Evolutionary conservation across 2,797 vertebrate genomes (phyloP).

Genomic region (Girardinus metallicus): DNA sequence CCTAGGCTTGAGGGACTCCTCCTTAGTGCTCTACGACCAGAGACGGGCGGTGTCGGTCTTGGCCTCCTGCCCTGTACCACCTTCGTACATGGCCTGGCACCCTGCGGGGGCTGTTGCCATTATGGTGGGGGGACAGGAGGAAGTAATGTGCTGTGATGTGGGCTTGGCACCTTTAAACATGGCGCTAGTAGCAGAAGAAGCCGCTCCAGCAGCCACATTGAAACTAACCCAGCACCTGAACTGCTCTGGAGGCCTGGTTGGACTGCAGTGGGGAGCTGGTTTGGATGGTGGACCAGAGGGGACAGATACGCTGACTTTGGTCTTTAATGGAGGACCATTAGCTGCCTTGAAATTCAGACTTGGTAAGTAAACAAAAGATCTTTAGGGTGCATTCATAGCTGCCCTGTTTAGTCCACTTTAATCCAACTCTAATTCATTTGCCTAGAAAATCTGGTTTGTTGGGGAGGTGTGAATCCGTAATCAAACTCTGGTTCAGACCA

Average conservation of each 20-base stretch:
- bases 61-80: slow-evolving; percentile 83
- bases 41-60: slow-evolving; percentile 81
- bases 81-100: slow-evolving; percentile 87
- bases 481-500: too few relatives aligned
- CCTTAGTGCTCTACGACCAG: slow-evolving; percentile 87
- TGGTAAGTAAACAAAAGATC: slow-evolving; percentile 77
- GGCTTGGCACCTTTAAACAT: slow-evolving; percentile 86
- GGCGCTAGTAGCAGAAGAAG: slow-evolving; percentile 87
- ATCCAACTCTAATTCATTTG: too few relatives aligned
- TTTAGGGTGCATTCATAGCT: too few relatives aligned
- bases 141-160: slow-evolving; percentile 91
- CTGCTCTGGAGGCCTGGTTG: slow-evolving; percentile 82
- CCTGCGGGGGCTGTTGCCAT: slow-evolving; percentile 85
- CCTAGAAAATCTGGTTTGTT: too few relatives aligned
- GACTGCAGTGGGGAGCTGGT: slow-evolving; percentile 86
- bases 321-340: slow-evolving; percentile 88
- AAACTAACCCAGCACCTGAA: slow-evolving; percentile 83
- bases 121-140: slow-evolving; percentile 87
- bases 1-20: slow-evolving; percentile 90
- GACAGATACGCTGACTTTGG: slow-evolving; percentile 84
- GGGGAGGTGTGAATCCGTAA: too few relatives aligned
- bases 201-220: slow-evolving; percentile 80
- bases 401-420: too few relatives aligned
- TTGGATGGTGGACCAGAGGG: slow-evolving; percentile 59
- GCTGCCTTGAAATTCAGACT: slow-evolving; percentile 88